Evolutionary conservation across 2,888 invertebrate species (phyloP).

Genomic region (Sphaerophoria taeniata): DNA sequence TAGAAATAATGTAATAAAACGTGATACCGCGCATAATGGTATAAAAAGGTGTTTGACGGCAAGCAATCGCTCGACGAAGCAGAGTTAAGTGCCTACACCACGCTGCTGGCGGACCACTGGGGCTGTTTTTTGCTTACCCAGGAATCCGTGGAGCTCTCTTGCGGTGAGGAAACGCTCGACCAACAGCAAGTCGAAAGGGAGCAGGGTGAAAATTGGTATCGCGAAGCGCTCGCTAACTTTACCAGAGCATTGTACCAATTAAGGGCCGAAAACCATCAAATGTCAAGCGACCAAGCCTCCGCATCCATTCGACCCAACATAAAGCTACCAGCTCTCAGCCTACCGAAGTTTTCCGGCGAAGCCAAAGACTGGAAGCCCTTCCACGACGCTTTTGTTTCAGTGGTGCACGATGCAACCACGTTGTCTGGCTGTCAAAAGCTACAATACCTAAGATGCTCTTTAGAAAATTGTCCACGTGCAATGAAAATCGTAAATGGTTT

Average conservation of each 20-base stretch:
- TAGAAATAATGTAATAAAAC: too few relatives aligned
- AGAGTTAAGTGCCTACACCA: too few relatives aligned
- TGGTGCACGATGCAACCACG: background rate
- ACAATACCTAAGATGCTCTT: background rate
- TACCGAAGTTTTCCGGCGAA: background rate
- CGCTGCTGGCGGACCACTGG: too few relatives aligned
- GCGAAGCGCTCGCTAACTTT: background rate
- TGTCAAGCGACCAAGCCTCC: background rate
- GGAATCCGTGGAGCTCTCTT: background rate
- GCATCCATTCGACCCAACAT: background rate
- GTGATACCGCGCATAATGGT: too few relatives aligned
- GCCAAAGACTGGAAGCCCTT: conserved; percentile 5
- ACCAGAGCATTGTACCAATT: background rate
- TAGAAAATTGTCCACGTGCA: background rate
- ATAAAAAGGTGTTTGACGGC: too few relatives aligned
- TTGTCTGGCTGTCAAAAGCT: conserved; percentile 8
- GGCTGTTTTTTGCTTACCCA: too few relatives aligned
- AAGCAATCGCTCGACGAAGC: too few relatives aligned
- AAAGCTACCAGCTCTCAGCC: background rate
- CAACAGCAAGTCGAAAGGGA: background rate
- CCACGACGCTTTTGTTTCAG: conserved; percentile 8
- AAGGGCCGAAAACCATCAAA: background rate
- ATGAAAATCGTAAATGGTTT: conserved; percentile 13
- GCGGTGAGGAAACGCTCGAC: background rate
- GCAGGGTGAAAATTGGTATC: conserved; percentile 23